Evolutionary conservation across 2,797 vertebrate species (phyloP).

Genomic region (Pantherophis vulpinus): DNA sequence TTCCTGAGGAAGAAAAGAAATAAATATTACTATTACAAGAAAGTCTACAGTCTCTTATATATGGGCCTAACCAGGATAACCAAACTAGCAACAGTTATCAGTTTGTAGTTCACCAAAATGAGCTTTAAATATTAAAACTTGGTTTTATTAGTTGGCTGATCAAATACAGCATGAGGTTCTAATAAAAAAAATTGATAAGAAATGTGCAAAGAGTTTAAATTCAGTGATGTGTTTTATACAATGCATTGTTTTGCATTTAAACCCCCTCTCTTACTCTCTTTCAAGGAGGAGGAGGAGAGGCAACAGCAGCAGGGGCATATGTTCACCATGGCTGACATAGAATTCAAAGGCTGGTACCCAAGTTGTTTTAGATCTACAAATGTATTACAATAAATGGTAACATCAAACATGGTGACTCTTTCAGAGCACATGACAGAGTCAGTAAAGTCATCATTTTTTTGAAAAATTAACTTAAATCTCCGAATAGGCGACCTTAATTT

Average conservation of each 20-base stretch:
- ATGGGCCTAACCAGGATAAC: too few species aligned
- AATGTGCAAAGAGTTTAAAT: background rate
- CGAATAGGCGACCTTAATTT: background rate
- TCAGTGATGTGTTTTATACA: background rate
- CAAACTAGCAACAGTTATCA: too few species aligned
- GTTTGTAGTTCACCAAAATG: background rate
- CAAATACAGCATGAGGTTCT: background rate
- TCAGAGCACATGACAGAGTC: background rate
- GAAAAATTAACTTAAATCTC: background rate
- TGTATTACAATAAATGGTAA: background rate
- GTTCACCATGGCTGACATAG: background rate
- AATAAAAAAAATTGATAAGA: background rate
- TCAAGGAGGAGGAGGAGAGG: background rate
- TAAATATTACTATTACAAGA: too few species aligned
- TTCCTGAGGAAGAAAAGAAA: too few species aligned
- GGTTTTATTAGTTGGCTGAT: background rate
- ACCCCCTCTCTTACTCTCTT: background rate
- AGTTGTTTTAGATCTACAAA: background rate
- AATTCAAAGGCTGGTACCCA: background rate
- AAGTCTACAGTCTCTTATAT: too few species aligned
- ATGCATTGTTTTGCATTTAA: background rate
- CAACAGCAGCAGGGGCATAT: background rate
- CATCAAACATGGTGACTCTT: background rate
- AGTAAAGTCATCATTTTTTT: background rate
- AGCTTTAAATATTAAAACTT: background rate